Percentiles rank a stretch among this genome's conserved stretches.
These are phyloP conservation scores for Trichogramma evanescens DNA, from an alignment of 2,888 invertebrate species.

Conservation along the genomic window DNA sequence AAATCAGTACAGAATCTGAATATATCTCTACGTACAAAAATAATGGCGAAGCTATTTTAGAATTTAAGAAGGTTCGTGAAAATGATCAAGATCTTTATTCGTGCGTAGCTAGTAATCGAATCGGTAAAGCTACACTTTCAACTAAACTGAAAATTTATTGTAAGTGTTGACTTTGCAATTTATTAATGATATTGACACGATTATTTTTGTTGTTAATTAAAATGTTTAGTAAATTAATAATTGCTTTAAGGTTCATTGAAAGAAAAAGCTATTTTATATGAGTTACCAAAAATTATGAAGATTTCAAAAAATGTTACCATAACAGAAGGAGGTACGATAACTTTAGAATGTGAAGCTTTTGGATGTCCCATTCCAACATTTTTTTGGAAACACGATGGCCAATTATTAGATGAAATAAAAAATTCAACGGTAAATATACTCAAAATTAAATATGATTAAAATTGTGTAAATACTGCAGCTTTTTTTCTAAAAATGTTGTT, in stretches of 20 bases:
- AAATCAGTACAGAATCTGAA: conserved; percentile 65
- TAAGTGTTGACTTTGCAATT: no score
- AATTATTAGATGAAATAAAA: conserved; percentile 55
- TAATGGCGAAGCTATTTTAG: conserved; percentile 70
- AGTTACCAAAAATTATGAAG: conserved; percentile 56
- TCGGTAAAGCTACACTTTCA: conserved; percentile 60
- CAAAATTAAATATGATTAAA: no score
- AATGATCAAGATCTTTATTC: conserved; percentile 66
- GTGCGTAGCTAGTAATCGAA: conserved; percentile 62
- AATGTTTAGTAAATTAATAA: background rate
- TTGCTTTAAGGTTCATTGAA: conserved; percentile 26
- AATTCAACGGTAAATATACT: conserved; percentile 54
- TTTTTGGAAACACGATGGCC: conserved; percentile 63
- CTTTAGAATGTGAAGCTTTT: conserved; percentile 62
- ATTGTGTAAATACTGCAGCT: no score
- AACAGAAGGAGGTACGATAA: conserved; percentile 65
- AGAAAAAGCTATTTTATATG: conserved; percentile 45
- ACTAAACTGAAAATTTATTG: conserved; percentile 49
- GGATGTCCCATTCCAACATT: conserved; percentile 61
- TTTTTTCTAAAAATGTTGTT: no score
- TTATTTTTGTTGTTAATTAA: background rate
- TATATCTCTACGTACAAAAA: conserved; percentile 68
- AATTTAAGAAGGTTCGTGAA: conserved; percentile 61
- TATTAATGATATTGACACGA: no score
- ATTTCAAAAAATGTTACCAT: conserved; percentile 67